These are phyloP conservation scores for Pipa parva DNA, from an alignment of 2,113 vertebrate genomes.

Conservation along the genomic window DNA sequence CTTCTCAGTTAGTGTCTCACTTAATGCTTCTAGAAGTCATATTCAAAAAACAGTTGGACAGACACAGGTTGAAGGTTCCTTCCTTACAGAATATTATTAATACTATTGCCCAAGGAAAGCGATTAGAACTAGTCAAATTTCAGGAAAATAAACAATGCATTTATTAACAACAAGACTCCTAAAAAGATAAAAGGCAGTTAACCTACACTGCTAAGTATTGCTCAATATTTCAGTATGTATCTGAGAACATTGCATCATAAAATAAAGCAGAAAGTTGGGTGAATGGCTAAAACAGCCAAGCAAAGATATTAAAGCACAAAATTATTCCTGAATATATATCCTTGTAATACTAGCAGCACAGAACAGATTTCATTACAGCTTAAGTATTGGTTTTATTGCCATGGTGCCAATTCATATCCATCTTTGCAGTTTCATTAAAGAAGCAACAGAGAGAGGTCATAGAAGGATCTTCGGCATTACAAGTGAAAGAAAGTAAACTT, in stretches of 20 bases:
- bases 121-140: background rate
- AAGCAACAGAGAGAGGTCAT: background rate
- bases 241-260: background rate
- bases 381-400: background rate
- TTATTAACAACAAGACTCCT: background rate
- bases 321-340: background rate
- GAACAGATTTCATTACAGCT: background rate
- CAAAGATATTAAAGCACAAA: slow-evolving; percentile 6
- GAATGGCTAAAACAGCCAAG: background rate
- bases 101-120: no score
- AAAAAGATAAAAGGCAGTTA: background rate
- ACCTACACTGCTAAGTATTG: background rate
- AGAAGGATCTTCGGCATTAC: background rate
- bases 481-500: background rate
- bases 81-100: no score
- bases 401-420: background rate
- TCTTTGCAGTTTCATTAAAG: background rate
- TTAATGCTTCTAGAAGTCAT: no score
- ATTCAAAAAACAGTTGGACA: no score
- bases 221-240: background rate
- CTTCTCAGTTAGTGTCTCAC: no score
- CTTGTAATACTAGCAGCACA: background rate
- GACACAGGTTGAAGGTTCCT: no score
- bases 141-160: background rate
- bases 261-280: slow-evolving; percentile 3